phyloP scores from a whole-genome alignment of 2,888 invertebrate genomes.

The Pseudococcus jackbeardsleyi region DNA sequence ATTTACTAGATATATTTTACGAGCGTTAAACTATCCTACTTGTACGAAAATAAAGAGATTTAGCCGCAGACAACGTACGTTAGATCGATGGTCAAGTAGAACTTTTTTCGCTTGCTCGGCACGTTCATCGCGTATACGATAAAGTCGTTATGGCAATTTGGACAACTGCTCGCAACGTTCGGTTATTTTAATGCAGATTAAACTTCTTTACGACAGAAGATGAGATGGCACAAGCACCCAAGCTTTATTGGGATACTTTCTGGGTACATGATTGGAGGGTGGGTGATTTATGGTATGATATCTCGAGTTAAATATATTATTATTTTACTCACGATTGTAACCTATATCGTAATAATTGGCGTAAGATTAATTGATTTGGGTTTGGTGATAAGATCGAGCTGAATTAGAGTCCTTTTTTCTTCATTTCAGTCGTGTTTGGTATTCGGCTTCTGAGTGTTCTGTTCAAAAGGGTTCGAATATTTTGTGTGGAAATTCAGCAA shows the following conservation, averaged over 20 bases:
- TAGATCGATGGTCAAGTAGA: constrained; percentile 13
- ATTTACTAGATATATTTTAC: background rate
- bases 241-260: background rate
- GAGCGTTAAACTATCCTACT: background rate
- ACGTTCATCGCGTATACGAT: background rate
- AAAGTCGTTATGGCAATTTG: background rate
- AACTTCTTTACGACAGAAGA: background rate
- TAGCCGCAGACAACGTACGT: background rate
- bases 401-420: too few relatives aligned
- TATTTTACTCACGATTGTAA: background rate
- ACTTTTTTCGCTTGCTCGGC: constrained; percentile 14
- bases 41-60: background rate
- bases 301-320: background rate
- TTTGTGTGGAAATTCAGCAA: too few relatives aligned
- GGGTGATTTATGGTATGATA: background rate
- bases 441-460: too few relatives aligned
- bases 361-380: background rate
- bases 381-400: too few relatives aligned
- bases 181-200: constrained; percentile 8
- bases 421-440: too few relatives aligned
- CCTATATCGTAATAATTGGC: background rate
- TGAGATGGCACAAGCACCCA: background rate
- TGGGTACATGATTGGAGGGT: background rate
- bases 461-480: too few relatives aligned
- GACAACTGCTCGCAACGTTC: background rate